Base-by-base conservation (phyloP, 2,113 vertebrate species). In the Myotis yumanensis region DNA sequence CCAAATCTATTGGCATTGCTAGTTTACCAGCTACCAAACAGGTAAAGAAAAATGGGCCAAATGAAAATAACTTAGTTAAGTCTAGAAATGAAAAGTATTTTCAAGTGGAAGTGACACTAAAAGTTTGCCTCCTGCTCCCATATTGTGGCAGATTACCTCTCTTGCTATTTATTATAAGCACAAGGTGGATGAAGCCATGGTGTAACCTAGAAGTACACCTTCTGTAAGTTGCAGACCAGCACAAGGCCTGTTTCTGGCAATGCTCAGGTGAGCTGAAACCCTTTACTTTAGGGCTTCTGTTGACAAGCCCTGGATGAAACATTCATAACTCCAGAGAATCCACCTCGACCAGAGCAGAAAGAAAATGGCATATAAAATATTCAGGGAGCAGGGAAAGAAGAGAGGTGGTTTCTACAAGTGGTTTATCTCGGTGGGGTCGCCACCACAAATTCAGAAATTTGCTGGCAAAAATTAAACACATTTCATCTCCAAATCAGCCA, bases 391-490 rank as follows among this genome's bases (percentile, higher is more conserved):
- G 81, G 4, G 64, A 79, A 86, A 91, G 75, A 86, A 91, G 0
- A 52, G 69, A 95, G 95, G 89, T 15, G 15, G 2, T 32, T 97
- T 87, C 71, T 68, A 35, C 84, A 94, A 43, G 96, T 90, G 80
- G 66, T 48, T 96, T 72, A 20, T 89, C 95, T 86, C 96, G 95
- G 86, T 76, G 92, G 79, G 15, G 59, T 95, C 88, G 85, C 96
- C 91, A 93, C 86, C 91, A 25, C 0, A 46, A 46, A 91, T 92
- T 95, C 66, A 84, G 68, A 86, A 77, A 71, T 88, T 93, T 91
- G 79, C 93, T 97, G 91, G 95, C 59, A 91, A 93, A 96, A 93
- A 90, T 79, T 89, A 89, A 37, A 0, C 14, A 68, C 28, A 54
- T 68, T 52, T 90, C 77, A 14, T 95, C 91, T 89, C 75, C 51